A percentile compares a stretch with the other conserved stretches of the same genome.
Conservation (phyloP, 2,797 vertebrate genomes). For the Petrocephalus sullivani region DNA sequence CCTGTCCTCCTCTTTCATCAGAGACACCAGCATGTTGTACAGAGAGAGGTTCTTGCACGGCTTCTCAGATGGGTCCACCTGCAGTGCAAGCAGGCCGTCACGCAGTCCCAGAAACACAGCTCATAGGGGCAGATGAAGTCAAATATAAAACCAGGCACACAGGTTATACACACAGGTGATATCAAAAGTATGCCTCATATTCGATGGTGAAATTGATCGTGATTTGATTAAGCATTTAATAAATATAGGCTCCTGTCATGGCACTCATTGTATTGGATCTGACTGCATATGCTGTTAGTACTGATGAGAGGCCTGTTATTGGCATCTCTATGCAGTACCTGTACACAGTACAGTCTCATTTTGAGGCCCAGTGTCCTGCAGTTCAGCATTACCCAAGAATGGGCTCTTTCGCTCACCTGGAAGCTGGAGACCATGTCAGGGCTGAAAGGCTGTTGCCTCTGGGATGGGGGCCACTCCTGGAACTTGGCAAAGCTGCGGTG, state of each 20-base stretch:
- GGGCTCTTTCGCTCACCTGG: conserved; percentile 52
- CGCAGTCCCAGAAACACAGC: background rate
- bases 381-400: background rate
- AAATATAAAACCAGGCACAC: background rate
- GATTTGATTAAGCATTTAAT: too few relatives aligned
- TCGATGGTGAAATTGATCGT: too few relatives aligned
- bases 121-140: background rate
- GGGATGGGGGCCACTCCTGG: conserved; percentile 34
- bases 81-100: background rate
- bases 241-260: background rate
- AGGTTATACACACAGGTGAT: background rate
- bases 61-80: conserved; percentile 63
- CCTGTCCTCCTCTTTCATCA: conserved; percentile 55
- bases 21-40: conserved; percentile 53
- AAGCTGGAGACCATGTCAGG: conserved; percentile 61
- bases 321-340: background rate
- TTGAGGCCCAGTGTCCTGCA: background rate
- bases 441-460: conserved; percentile 51
- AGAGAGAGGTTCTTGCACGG: conserved; percentile 56
- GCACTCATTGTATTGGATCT: background rate
- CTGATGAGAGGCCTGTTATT: background rate
- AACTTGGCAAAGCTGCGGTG: conserved; percentile 62
- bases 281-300: background rate
- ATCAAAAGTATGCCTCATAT: background rate
- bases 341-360: background rate